Conservation (phyloP, 2,113 vertebrate genomes). For the Murina feae region DNA sequence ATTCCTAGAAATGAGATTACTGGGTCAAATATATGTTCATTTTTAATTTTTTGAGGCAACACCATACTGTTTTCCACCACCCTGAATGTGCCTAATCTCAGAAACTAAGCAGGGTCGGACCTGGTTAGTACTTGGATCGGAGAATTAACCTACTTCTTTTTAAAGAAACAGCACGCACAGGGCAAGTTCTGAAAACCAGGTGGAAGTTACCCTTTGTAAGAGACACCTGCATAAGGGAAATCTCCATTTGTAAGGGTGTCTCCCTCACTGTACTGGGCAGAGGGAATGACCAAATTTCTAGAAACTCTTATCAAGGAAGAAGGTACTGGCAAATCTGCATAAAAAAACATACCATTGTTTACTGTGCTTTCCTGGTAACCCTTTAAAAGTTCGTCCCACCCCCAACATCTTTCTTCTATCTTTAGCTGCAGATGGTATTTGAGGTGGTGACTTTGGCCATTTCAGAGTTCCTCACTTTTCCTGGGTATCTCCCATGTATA, state of each 20-base stretch:
- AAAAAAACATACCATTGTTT: background rate
- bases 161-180: background rate
- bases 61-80: too few species aligned
- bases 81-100: too few species aligned
- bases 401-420: background rate
- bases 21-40: too few species aligned
- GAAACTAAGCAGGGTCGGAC: too few species aligned
- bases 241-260: background rate
- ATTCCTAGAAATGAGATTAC: too few species aligned
- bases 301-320: background rate
- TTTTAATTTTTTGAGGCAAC: too few species aligned
- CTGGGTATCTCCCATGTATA: background rate
- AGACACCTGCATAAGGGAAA: background rate
- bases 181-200: background rate
- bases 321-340: background rate
- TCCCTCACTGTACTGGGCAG: background rate
- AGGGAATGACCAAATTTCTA: background rate
- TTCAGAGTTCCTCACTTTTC: background rate
- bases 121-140: too few species aligned
- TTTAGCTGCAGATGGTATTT: background rate
- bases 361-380: background rate
- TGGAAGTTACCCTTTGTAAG: background rate
- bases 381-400: background rate
- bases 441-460: background rate
- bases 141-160: background rate